These are phyloP conservation scores for Cydia fagiglandana DNA, from an alignment of 1,140 invertebrate species.

Conservation along the genomic window DNA sequence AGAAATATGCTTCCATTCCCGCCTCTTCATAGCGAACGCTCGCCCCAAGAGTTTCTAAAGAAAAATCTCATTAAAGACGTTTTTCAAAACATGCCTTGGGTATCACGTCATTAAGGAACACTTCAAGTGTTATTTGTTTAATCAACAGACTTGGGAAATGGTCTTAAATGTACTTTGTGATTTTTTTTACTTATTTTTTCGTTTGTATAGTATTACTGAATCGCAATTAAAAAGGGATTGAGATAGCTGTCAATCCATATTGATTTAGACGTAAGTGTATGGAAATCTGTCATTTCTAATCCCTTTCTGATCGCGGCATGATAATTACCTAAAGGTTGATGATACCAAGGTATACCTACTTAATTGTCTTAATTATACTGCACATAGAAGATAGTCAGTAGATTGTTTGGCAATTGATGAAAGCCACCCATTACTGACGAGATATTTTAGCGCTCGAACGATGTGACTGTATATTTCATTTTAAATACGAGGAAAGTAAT, in stretches of 20 bases:
- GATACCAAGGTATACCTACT: not conserved
- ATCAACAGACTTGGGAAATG: constrained; percentile 8
- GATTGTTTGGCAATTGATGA: not conserved
- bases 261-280: no score
- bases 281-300: no score
- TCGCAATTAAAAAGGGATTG: no score
- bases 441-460: no score
- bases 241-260: no score
- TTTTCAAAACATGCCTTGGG: constrained; percentile 21
- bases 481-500: no score
- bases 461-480: no score
- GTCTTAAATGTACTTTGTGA: not conserved
- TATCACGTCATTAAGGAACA: constrained; percentile 26
- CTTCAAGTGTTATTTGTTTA: constrained; percentile 22
- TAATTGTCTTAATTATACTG: no score
- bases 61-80: constrained; percentile 31
- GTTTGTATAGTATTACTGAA: not conserved
- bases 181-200: not conserved
- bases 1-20: constrained; percentile 54
- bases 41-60: constrained; percentile 18
- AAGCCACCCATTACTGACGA: no score
- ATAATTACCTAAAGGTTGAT: no score
- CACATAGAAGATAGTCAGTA: no score
- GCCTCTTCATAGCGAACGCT: constrained; percentile 52
- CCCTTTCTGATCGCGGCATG: no score